Percentiles rank a stretch among this genome's conserved stretches.
phyloP scores from a whole-genome alignment of 2,888 invertebrate species.

The Crocallis elinguaria region DNA sequence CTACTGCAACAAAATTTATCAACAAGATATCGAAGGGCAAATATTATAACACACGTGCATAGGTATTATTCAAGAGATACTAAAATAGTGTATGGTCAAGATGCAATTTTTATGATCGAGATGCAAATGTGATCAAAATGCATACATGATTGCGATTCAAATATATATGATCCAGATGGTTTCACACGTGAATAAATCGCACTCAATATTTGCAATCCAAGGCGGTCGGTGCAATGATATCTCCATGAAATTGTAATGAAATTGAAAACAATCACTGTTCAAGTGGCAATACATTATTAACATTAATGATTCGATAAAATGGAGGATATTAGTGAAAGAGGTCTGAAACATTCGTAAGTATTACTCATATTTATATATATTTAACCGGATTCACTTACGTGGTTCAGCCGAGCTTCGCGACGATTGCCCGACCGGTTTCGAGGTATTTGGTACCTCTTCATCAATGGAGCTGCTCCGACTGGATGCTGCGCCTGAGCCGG shows the following conservation, averaged over 20 bases:
- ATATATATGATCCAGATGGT: too few relatives aligned
- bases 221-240: constrained; percentile 17
- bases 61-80: constrained; percentile 5
- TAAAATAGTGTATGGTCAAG: constrained; percentile 6
- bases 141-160: too few relatives aligned
- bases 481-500: too few relatives aligned
- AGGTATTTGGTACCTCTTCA: too few relatives aligned
- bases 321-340: constrained; percentile 9
- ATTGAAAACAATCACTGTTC: constrained; percentile 47
- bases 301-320: constrained; percentile 11
- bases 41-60: constrained; percentile 64
- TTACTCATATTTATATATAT: too few relatives aligned
- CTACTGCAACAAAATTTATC: constrained; percentile 67
- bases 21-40: constrained; percentile 46
- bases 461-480: too few relatives aligned
- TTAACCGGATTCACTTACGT: too few relatives aligned
- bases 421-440: too few relatives aligned
- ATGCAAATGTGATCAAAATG: too few relatives aligned
- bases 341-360: constrained; percentile 1
- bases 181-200: constrained; percentile 15
- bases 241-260: constrained; percentile 11
- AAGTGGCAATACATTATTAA: constrained; percentile 9
- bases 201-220: constrained; percentile 14
- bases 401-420: too few relatives aligned
- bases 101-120: constrained; percentile 14